Base-by-base conservation (phyloP, 1,140 invertebrate species). In the Papilio dardanus region DNA sequence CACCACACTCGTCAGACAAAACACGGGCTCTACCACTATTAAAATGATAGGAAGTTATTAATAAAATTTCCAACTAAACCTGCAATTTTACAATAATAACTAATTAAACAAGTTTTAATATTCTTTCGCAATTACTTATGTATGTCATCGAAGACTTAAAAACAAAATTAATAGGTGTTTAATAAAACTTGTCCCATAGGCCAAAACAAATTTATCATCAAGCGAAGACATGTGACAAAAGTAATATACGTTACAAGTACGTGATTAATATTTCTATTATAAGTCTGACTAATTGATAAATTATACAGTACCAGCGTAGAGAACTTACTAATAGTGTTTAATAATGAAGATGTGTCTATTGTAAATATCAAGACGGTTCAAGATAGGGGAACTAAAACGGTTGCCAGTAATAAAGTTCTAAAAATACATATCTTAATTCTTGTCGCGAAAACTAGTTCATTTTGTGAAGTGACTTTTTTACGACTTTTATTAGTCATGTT, bases 301-400 rank as follows among this genome's bases (percentile, higher is more conserved):
- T 81, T 77, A 78, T 74, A 82, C 79, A 74, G 74, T 81, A 81
- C 83, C 83, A 80, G 83, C 81, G 78, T 83, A 79, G 77, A 81
- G 31, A 75, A 79, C n/a, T n/a, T 76, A 74, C 62, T 74, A 71
- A 69, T 54, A 54, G 37, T 76, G 74, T 76, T 66, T 77, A 76
- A 79, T 77, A 71, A 35, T 79, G 35, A 37, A 37, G 35, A 37
- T 37, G 33, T 35, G 62, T 33, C 69, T 74, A 46, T 65, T 76
- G 54, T 71, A 71, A 71, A 71, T 71, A 31, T 50, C 69, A 71
- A 54, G 19, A 24, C 3, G 21, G 21, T 21, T 24, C 50, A 54
- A 28, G 8, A 54, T 12, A 7, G 50, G 50, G 50, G 8, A 54
- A 54, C 8, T 30, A 58, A 58, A 58, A 30, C 8, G 46, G n/a